A percentile compares a stretch with the other conserved stretches of the same genome.
phyloP scores from a whole-genome alignment of 2,888 invertebrate species.

The Polia nebulosa region DNA sequence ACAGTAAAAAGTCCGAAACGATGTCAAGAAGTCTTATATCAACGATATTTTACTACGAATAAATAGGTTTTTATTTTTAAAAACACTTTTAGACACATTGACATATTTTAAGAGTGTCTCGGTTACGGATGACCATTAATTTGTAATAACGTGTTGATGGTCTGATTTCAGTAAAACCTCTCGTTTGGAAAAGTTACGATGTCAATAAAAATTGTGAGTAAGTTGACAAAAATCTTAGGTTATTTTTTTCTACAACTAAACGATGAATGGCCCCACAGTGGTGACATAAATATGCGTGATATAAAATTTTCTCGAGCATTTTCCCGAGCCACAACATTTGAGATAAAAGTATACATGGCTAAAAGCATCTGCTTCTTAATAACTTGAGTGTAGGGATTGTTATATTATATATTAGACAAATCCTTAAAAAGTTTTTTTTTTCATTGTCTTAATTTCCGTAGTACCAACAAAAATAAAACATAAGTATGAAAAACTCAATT shows the following conservation, averaged over 20 bases:
- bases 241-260: conserved; percentile 12
- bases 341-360: background rate
- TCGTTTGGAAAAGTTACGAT: conserved; percentile 35
- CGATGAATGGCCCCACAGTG: background rate
- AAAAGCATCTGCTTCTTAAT: background rate
- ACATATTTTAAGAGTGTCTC: conserved; percentile 45
- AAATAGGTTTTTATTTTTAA: conserved; percentile 48
- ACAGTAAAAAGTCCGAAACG: conserved; percentile 42
- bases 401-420: background rate
- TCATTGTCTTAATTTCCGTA: background rate
- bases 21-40: conserved; percentile 50
- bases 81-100: conserved; percentile 49
- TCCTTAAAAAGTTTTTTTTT: background rate
- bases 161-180: conserved; percentile 26
- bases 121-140: conserved; percentile 46
- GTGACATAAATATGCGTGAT: conserved; percentile 12
- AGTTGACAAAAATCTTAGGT: conserved; percentile 27
- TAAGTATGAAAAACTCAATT: background rate
- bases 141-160: conserved; percentile 36
- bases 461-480: no score
- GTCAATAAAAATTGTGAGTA: conserved; percentile 24
- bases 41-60: conserved; percentile 45
- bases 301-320: no score
- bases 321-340: background rate
- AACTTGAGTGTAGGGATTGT: background rate